phyloP scores from a whole-genome alignment of 2,888 invertebrate genomes.

The Apantesis nais region DNA sequence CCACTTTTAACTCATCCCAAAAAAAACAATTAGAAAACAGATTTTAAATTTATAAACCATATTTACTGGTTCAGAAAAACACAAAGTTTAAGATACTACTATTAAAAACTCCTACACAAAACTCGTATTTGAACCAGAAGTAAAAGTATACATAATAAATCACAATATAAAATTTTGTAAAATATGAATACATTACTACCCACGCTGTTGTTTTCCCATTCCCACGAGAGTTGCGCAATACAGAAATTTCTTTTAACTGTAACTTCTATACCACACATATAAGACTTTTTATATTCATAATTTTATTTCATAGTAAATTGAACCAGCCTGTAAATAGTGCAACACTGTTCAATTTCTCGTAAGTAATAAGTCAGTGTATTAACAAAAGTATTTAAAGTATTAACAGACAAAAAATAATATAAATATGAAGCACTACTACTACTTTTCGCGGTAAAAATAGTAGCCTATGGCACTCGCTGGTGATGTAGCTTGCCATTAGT shows the following conservation, averaged over 20 bases:
- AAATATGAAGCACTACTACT: too few species aligned
- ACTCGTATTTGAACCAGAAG: background rate
- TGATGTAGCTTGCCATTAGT: too few species aligned
- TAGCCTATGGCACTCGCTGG: too few species aligned
- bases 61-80: background rate
- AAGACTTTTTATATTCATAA: background rate
- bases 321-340: background rate
- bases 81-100: background rate
- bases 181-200: background rate
- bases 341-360: background rate
- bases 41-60: too few species aligned
- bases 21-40: too few species aligned
- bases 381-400: too few species aligned
- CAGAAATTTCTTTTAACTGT: background rate
- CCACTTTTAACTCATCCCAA: too few species aligned
- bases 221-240: background rate
- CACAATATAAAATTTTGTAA: slow-evolving; percentile 1
- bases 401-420: too few species aligned
- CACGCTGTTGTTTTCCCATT: background rate
- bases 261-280: background rate
- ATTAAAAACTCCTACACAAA: background rate
- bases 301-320: background rate
- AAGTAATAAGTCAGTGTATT: too few species aligned
- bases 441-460: too few species aligned
- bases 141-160: slow-evolving; percentile 1